Evolutionary conservation across 37 sponge, comb jelly and placozoan species (phyloP).

Genomic region (Geodia barretti): DNA sequence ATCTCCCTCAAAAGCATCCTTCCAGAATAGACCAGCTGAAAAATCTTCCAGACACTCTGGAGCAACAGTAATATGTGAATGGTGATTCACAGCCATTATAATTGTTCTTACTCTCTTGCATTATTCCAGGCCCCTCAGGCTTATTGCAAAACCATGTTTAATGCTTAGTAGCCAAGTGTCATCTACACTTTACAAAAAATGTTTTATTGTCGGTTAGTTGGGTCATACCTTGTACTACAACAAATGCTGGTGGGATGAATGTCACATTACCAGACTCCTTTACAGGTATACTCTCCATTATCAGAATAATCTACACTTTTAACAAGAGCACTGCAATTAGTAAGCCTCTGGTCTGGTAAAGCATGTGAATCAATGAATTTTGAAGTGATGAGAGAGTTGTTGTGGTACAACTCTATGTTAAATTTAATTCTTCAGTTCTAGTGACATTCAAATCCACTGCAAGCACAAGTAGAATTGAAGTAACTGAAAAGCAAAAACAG

Average conservation of each 20-base stretch:
- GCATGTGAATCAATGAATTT: too few species aligned
- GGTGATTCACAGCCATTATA: too few species aligned
- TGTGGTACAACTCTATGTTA: constrained; percentile 60
- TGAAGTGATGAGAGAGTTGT: constrained; percentile 12
- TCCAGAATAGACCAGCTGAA: background rate
- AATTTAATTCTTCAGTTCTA: background rate
- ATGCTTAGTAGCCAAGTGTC: too few species aligned
- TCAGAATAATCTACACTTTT: constrained; percentile 33
- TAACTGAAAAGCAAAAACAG: constrained; percentile 10
- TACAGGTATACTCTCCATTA: constrained; percentile 59
- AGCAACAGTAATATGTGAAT: too few species aligned
- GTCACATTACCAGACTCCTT: background rate
- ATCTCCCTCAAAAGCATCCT: background rate
- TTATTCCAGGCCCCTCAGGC: too few species aligned
- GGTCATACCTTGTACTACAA: constrained; percentile 61
- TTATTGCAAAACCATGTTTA: too few species aligned
- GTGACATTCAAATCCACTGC: constrained; percentile 29
- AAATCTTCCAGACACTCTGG: background rate
- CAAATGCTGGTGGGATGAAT: constrained; percentile 4
- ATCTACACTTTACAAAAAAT: too few species aligned
- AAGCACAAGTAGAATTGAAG: constrained; percentile 16
- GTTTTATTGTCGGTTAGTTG: too few species aligned
- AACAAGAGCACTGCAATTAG: constrained; percentile 16
- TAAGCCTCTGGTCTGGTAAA: background rate
- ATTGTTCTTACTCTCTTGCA: too few species aligned